Evolutionary conservation across 2,797 vertebrate genomes (phyloP).

Genomic region (Anableps anableps): DNA sequence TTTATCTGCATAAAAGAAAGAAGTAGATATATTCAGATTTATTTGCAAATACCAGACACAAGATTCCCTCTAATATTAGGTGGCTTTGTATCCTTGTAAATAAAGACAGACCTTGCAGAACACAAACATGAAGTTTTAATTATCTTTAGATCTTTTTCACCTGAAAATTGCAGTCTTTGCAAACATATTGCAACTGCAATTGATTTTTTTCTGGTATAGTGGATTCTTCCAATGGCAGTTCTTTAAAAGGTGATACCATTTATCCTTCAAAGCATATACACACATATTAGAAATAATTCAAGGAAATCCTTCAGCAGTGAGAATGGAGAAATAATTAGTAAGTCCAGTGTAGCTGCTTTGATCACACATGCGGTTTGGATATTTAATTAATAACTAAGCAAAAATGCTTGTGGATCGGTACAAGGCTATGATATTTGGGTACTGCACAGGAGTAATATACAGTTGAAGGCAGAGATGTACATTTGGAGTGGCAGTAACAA

Average conservation of each 20-base stretch:
- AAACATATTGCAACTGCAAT: conserved; percentile 55
- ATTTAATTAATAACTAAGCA: neutral
- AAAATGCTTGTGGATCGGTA: conserved; percentile 22
- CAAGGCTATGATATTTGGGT: conserved; percentile 19
- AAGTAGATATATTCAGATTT: conserved; percentile 10
- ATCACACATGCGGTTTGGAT: neutral
- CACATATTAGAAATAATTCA: conserved; percentile 30
- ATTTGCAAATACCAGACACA: neutral
- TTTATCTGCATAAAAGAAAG: conserved; percentile 84
- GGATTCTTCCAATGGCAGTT: conserved; percentile 50
- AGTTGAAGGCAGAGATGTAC: neutral
- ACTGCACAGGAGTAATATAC: conserved; percentile 12
- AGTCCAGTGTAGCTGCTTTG: conserved; percentile 21
- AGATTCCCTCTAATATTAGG: conserved; percentile 15
- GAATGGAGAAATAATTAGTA: conserved; percentile 34
- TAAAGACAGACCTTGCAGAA: conserved; percentile 45
- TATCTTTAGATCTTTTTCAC: conserved; percentile 39
- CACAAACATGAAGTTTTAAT: conserved; percentile 49
- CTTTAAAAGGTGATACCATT: conserved; percentile 35
- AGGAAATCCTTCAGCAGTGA: conserved; percentile 21
- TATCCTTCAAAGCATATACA: conserved; percentile 45
- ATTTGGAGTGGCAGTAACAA: neutral
- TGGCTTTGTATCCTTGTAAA: conserved; percentile 41
- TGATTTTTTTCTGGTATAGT: conserved; percentile 62
- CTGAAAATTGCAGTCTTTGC: conserved; percentile 64